A percentile compares a stretch with the other conserved stretches of the same genome.
These are phyloP conservation scores for Didymodactylos carnosus DNA, from an alignment of 2,888 invertebrate genomes.

Conservation along the genomic window DNA sequence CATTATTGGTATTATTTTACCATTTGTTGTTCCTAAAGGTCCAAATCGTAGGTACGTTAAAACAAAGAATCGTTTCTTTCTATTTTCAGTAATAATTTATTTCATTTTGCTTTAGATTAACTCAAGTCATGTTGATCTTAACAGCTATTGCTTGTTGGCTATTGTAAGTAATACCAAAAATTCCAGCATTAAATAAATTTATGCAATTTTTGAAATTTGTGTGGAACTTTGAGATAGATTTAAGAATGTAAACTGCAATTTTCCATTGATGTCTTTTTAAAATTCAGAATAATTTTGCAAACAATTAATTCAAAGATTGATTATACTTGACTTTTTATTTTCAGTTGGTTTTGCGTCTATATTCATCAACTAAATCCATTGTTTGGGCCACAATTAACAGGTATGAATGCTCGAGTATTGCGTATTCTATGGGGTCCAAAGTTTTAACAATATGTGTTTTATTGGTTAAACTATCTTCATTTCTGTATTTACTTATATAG, in stretches of 20 bases:
- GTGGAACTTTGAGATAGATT: not conserved
- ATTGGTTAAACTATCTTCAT: too few species aligned
- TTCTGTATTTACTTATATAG: too few species aligned
- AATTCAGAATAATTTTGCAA: not conserved
- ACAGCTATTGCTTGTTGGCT: conserved; percentile 7
- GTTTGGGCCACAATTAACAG: conserved; percentile 10
- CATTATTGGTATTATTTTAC: conserved; percentile 3
- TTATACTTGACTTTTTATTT: not conserved
- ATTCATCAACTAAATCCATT: conserved; percentile 13
- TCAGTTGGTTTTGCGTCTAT: conserved; percentile 12
- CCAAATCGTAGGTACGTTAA: conserved; percentile 5
- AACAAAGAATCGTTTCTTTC: not conserved
- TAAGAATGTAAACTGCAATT: not conserved
- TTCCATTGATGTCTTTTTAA: not conserved
- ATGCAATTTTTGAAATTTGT: too few species aligned
- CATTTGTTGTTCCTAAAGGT: conserved; percentile 11
- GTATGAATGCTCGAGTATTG: conserved; percentile 3
- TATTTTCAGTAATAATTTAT: not conserved
- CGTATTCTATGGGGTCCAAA: conserved; percentile 8
- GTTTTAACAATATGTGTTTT: not conserved
- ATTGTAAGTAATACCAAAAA: conserved; percentile 12
- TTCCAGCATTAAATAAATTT: too few species aligned
- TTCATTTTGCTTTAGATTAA: not conserved
- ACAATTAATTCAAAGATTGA: not conserved
- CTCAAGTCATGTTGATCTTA: conserved; percentile 8